Conservation (phyloP, 2,113 vertebrate genomes). For the Copsychus sechellarum region DNA sequence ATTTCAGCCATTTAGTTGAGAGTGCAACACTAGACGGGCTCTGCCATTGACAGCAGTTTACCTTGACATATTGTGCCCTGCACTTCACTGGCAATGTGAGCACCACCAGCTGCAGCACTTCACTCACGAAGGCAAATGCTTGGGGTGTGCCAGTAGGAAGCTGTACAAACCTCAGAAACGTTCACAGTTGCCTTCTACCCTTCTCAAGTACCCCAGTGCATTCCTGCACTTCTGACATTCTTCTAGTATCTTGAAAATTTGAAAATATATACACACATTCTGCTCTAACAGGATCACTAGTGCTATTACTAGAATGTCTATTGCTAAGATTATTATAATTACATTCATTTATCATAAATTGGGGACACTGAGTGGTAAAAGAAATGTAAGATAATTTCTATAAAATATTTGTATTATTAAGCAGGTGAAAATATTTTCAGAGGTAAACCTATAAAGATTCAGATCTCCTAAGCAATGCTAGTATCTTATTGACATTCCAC, state of each 20-base stretch:
- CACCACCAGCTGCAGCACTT: neutral
- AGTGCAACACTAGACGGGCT: neutral
- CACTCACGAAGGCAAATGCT: neutral
- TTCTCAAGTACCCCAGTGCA: neutral
- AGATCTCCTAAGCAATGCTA: neutral
- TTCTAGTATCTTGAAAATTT: neutral
- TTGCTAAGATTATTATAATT: neutral
- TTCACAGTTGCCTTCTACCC: neutral
- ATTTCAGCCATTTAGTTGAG: neutral
- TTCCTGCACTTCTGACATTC: neutral
- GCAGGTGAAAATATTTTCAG: neutral
- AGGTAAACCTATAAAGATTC: neutral
- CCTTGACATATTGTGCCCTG: neutral
- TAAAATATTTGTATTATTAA: neutral
- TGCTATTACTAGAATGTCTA: neutral
- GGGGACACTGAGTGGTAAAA: neutral
- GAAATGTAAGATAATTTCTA: neutral
- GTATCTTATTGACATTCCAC: neutral
- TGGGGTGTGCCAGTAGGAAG: neutral
- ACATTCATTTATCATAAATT: neutral
- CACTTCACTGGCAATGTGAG: accelerated
- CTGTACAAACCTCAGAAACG: neutral
- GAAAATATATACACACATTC: neutral
- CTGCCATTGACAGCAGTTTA: neutral
- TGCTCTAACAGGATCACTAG: neutral